Evolutionary conservation across 2,888 invertebrate genomes (phyloP).

Genomic region (Geophilus truncorum): DNA sequence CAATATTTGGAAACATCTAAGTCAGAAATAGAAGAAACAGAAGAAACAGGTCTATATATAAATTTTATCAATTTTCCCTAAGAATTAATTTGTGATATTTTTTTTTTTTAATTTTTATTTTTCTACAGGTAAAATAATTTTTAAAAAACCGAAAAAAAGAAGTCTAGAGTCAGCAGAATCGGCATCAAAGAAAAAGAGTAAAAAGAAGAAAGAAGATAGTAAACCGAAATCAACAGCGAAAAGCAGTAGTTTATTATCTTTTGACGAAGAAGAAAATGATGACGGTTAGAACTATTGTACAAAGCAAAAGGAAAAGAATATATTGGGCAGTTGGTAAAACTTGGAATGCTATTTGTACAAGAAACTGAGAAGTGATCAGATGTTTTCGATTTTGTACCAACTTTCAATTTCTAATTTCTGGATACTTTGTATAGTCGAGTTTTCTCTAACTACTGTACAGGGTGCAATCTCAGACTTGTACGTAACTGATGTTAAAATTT

Average conservation of each 20-base stretch:
- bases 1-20: constrained; percentile 38
- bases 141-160: not conserved
- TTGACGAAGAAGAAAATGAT: constrained; percentile 45
- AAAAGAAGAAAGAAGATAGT: constrained; percentile 31
- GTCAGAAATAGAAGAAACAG: constrained; percentile 14
- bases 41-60: not conserved
- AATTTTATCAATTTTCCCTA: not conserved
- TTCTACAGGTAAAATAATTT: not conserved
- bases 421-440: no score
- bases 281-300: constrained; percentile 38
- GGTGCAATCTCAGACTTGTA: no score
- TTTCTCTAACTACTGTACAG: no score
- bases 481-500: no score
- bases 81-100: not conserved
- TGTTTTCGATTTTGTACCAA: no score
- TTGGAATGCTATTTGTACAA: no score
- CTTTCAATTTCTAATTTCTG: no score
- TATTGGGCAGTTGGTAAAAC: no score
- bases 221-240: constrained; percentile 41
- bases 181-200: not conserved
- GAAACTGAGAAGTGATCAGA: no score
- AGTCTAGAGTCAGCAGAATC: constrained; percentile 34
- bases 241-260: constrained; percentile 44
- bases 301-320: no score
- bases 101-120: not conserved